Base-by-base conservation (phyloP, 2,888 invertebrate species). In the Ametastegia equiseti region DNA sequence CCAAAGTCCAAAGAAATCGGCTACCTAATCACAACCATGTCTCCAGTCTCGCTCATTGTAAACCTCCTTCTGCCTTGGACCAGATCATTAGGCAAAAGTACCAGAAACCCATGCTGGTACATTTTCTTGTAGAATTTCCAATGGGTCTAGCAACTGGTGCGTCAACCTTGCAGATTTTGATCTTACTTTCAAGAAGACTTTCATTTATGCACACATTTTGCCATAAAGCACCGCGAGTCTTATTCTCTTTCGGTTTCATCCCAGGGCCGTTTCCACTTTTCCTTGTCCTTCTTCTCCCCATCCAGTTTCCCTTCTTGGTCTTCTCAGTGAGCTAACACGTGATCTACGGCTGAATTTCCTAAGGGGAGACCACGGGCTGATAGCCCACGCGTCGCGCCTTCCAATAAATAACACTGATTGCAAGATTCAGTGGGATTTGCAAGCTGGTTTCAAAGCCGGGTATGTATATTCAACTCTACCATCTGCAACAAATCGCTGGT, bases 331-430 rank as follows among this genome's bases (percentile, higher is more conserved):
- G 82, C 81, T 79, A 80, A 78, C 81, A 67, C 69, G 75, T 84
- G 84, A 84, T 83, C 82, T 81, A 84, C 82, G 83, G 83, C 83
- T 81, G 82, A 84, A 84, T 84, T 83, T 83, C 75, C 57, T 81
- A 23, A 57, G 75, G 69, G 47, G 71, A 33, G 45, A 65, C 69
- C 83, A 73, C 63, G 19, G 54, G 60, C 71, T 79, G 81, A 65
- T 57, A 50, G 57, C 80, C 65, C 79, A 73, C 82, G 81, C 81
- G 65, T 73, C 81, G 69, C 73, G 80, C 81, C 82, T 83, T 80
- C 84, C 84, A 81, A 84, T 84, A 84, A 84, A 84, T 84, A 84
- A 84, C 84, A 81, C 84, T 84, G 84, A 84, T 84, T 84, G 84
- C 83, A 78, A 83, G 78, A 57, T 83, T 84, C 82, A 65, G 80